These are phyloP conservation scores for Globia sparganii DNA, from an alignment of 2,888 invertebrate species.

Conservation along the genomic window DNA sequence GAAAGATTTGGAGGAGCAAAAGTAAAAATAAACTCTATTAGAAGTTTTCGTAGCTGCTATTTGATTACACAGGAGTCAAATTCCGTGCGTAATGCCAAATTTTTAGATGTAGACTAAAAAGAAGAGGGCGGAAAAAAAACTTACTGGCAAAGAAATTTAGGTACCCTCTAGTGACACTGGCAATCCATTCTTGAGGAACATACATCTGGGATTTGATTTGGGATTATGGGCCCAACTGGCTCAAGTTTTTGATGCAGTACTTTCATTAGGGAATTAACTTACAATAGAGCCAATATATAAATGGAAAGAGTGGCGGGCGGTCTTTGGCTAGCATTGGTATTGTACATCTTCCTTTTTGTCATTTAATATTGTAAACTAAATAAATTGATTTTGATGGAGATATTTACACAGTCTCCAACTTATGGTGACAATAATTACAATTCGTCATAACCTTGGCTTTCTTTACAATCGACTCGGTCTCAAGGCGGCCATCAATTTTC, in stretches of 20 bases:
- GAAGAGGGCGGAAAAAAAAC: background rate
- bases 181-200: conserved; percentile 2
- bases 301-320: background rate
- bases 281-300: background rate
- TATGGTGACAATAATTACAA: conserved; percentile 67
- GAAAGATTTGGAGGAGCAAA: conserved; percentile 1
- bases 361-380: background rate
- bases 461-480: conserved; percentile 69
- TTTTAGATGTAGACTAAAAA: conserved; percentile 10
- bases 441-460: conserved; percentile 76
- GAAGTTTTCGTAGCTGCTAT: conserved; percentile 4
- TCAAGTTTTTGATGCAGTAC: background rate
- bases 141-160: background rate
- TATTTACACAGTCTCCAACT: conserved; percentile 43
- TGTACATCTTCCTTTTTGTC: background rate
- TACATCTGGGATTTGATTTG: background rate
- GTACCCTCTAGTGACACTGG: background rate
- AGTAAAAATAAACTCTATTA: conserved; percentile 41
- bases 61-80: conserved; percentile 28
- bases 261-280: background rate
- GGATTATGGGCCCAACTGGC: background rate
- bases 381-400: conserved; percentile 28
- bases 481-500: conserved; percentile 74
- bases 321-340: background rate
- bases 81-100: conserved; percentile 42